phyloP scores from a whole-genome alignment of 2,888 invertebrate genomes.

The Rotaria sp. region DNA sequence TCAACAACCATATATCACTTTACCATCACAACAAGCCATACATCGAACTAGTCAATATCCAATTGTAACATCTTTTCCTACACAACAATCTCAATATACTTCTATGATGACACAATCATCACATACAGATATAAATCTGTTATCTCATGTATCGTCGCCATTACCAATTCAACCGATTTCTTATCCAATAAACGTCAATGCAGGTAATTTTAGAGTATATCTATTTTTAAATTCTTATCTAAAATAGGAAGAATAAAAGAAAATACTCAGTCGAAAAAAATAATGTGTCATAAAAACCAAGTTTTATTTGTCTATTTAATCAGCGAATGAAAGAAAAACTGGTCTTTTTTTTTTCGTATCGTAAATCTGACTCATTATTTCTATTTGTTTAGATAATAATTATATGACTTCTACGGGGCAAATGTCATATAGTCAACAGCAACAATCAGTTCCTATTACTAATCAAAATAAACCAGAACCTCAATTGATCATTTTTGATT shows the following conservation, averaged over 20 bases:
- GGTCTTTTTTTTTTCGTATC: not conserved
- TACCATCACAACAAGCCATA: too few relatives aligned
- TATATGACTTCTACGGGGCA: not conserved
- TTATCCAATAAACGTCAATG: too few relatives aligned
- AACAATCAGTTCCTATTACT: not conserved
- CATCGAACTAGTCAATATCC: not conserved
- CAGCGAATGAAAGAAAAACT: not conserved
- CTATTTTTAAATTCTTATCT: too few relatives aligned
- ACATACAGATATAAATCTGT: not conserved
- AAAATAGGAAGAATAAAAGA: too few relatives aligned
- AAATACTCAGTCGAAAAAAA: too few relatives aligned
- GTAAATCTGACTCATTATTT: not conserved
- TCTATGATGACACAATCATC: not conserved
- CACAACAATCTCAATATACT: not conserved
- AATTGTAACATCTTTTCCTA: not conserved
- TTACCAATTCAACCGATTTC: too few relatives aligned
- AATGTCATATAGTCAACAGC: not conserved
- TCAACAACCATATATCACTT: too few relatives aligned
- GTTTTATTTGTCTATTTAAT: not conserved
- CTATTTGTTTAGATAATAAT: not conserved
- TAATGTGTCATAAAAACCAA: not conserved
- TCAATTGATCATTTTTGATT: too few relatives aligned
- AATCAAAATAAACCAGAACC: too few relatives aligned
- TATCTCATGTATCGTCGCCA: too few relatives aligned
- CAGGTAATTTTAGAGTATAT: too few relatives aligned